Conservation (phyloP, 2,797 vertebrate species). For the Mormyrus hasselquistii region DNA sequence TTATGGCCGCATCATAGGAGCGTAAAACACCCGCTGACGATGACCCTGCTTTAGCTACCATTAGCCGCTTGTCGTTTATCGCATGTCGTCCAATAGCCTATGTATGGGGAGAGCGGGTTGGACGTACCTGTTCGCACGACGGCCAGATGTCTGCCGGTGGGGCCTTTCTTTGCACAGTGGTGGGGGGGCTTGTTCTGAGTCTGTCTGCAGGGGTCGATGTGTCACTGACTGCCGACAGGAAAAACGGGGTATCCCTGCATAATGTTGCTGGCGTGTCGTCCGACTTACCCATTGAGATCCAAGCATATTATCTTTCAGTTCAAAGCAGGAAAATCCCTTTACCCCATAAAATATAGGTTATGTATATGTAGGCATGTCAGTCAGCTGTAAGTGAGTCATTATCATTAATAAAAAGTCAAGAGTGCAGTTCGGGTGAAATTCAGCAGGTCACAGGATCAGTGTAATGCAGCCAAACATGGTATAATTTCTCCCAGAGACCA, state of each 20-base stretch:
- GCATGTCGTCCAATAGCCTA: background rate
- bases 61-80: background rate
- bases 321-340: slow-evolving; percentile 49
- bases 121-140: background rate
- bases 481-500: background rate
- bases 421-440: background rate
- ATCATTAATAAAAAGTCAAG: background rate
- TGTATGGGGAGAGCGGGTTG: background rate
- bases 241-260: slow-evolving; percentile 72
- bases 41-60: background rate
- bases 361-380: background rate
- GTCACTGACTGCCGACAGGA: slow-evolving; percentile 58
- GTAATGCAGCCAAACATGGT: background rate
- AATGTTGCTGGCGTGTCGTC: slow-evolving; percentile 73
- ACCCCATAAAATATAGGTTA: slow-evolving; percentile 38
- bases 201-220: background rate
- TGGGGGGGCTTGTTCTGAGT: background rate
- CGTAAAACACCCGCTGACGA: background rate
- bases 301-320: slow-evolving; percentile 58
- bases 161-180: background rate
- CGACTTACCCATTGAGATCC: slow-evolving; percentile 67
- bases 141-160: background rate
- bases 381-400: background rate
- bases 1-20: background rate
- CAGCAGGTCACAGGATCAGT: background rate